phyloP scores from a whole-genome alignment of 2,797 vertebrate species.

The Apogon hyalosoma region DNA sequence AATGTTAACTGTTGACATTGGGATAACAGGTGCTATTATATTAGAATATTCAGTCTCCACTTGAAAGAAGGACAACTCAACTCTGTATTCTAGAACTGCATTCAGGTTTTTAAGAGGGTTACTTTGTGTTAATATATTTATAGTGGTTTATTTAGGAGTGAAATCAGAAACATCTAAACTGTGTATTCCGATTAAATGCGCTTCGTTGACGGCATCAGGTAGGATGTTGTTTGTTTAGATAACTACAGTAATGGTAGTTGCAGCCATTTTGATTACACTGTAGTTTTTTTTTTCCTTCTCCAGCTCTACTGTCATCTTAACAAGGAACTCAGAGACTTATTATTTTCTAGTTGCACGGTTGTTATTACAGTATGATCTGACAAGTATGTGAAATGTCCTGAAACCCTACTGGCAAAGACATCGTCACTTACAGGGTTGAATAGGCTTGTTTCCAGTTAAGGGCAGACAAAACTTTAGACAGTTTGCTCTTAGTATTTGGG shows the following conservation, averaged over 20 bases:
- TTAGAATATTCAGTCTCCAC: too few species aligned
- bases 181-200: too few species aligned
- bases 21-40: too few species aligned
- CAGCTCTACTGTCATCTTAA: neutral
- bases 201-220: too few species aligned
- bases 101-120: too few species aligned
- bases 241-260: neutral
- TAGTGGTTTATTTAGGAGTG: too few species aligned
- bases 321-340: neutral
- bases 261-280: slow-evolving; percentile 7
- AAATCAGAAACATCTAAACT: too few species aligned
- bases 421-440: neutral
- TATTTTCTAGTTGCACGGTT: neutral
- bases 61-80: too few species aligned
- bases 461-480: neutral
- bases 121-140: too few species aligned
- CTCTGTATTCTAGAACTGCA: too few species aligned
- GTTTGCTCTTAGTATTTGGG: neutral
- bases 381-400: neutral
- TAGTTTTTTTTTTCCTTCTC: too few species aligned
- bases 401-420: neutral
- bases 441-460: neutral
- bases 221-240: neutral
- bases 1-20: too few species aligned
- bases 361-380: slow-evolving; percentile 1